phyloP scores from a whole-genome alignment of 2,797 vertebrate genomes.

The Acrossocheilus fasciatus region DNA sequence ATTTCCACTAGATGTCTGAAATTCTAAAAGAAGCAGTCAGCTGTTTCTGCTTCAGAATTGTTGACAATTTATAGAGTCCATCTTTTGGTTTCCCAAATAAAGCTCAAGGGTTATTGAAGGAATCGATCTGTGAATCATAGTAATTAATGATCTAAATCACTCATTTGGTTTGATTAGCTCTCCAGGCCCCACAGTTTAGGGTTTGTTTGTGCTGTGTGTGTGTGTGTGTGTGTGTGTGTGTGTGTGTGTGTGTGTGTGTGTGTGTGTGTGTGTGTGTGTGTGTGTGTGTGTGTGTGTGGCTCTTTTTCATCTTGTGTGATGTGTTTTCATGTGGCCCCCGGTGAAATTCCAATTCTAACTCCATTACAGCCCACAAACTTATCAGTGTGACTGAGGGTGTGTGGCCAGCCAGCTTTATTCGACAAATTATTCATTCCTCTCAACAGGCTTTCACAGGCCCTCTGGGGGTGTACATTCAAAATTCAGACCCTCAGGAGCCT shows the following conservation, averaged over 20 bases:
- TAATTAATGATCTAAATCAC: conserved; percentile 51
- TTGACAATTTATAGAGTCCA: not conserved
- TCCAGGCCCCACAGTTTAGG: conserved; percentile 14
- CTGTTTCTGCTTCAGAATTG: not conserved
- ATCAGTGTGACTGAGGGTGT: conserved; percentile 43
- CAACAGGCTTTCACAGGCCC: conserved; percentile 30
- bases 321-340: conserved; percentile 26
- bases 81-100: conserved; percentile 31
- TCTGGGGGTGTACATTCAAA: not conserved
- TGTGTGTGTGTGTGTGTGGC: conserved; percentile 5
- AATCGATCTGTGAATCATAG: conserved; percentile 45
- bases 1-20: not conserved
- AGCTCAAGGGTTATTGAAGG: conserved; percentile 28
- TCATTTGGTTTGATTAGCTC: conserved; percentile 40
- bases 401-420: conserved; percentile 40
- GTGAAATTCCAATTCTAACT: conserved; percentile 49
- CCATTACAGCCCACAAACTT: conserved; percentile 49
- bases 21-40: not conserved
- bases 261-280: conserved; percentile 18
- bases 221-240: not conserved
- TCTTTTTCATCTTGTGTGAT: conserved; percentile 31
- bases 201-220: conserved; percentile 24
- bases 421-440: conserved; percentile 48
- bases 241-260: conserved; percentile 17
- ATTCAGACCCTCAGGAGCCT: conserved; percentile 19